Evolutionary conservation across 2,113 vertebrate species (phyloP), one percentile per base, ranked within the genome.

Genomic region (Lepisosteus osseus): DNA sequence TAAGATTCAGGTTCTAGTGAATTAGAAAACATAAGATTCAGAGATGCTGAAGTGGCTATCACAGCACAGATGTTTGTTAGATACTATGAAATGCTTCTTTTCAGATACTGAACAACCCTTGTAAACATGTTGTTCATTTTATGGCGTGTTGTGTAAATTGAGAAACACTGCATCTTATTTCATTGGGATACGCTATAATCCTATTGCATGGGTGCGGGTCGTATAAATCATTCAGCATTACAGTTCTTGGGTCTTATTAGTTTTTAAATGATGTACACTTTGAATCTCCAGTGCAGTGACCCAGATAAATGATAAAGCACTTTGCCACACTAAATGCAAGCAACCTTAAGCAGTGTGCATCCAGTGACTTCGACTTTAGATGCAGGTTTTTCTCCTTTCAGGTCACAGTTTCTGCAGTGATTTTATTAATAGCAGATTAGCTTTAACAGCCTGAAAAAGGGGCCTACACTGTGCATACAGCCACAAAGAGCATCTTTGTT

Each of bases 401-500:
- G 73, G 71, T 73, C 76, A 70, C 59, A 68, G 47, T 70, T 69
- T 79, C 76, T 63, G 68, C 68, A 66, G 69, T 51, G 55, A 71
- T 77, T 76, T 74, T 77, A 70, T 79, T 76, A 79, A 74, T 68
- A 78, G 73, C 62, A 78, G 72, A 82, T 78, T 67, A 78, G 71
- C 61, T 69, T 65, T 43, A 47, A 44, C 45, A 69, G 61, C 4
- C 62, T 68, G 67, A 67, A 15, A 67, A 70, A 51, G 56, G 47
- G 66, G 72, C 59, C 45, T 70, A 70, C 66, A 71, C 65, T 66
- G 57, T 76, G 76, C 73, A 74, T 73, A 71, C 69, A 80, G 77
- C 79, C 82, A 88, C 86, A 88, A 86, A 86, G 85, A 84, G 68
- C 68, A 78, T 59, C 83, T 85, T 86, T 91, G 89, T 90, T 91